phyloP scores from a whole-genome alignment of 2,113 vertebrate species.

The Poeciliopsis retropinna region DNA sequence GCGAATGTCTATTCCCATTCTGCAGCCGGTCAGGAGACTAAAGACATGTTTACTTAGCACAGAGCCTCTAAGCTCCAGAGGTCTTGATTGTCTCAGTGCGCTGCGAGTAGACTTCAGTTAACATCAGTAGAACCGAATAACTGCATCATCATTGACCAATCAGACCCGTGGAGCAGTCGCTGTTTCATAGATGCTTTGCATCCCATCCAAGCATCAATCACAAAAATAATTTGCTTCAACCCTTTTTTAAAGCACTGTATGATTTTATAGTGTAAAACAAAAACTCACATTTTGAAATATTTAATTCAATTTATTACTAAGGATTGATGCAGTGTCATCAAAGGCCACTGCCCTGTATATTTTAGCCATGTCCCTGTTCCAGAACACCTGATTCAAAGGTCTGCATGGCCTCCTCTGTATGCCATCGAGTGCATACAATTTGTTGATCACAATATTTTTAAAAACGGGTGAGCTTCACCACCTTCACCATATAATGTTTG shows the following conservation, averaged over 20 bases:
- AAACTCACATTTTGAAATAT: too few species aligned
- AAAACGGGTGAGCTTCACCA: too few species aligned
- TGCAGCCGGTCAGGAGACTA: not conserved
- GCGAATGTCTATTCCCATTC: not conserved
- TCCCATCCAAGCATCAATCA: not conserved
- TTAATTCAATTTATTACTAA: too few species aligned
- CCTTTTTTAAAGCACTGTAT: not conserved
- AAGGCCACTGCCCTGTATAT: too few species aligned
- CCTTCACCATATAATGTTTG: too few species aligned
- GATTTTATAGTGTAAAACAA: not conserved
- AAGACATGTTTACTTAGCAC: not conserved
- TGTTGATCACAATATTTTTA: too few species aligned
- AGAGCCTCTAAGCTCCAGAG: not conserved
- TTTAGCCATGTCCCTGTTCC: too few species aligned
- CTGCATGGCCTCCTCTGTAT: too few species aligned
- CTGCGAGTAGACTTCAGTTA: constrained; percentile 69
- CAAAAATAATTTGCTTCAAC: not conserved
- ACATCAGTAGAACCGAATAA: constrained; percentile 66
- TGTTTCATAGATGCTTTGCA: too few species aligned
- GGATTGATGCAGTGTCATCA: too few species aligned
- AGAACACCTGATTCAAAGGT: too few species aligned
- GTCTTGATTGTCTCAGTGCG: constrained; percentile 67
- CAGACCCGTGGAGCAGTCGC: constrained; percentile 3
- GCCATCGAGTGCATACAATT: too few species aligned
- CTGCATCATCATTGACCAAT: constrained; percentile 64